A percentile compares a stretch with the other conserved stretches of the same genome.
Conservation (phyloP, 2,797 vertebrate species). For the Anniella stebbinsi region DNA sequence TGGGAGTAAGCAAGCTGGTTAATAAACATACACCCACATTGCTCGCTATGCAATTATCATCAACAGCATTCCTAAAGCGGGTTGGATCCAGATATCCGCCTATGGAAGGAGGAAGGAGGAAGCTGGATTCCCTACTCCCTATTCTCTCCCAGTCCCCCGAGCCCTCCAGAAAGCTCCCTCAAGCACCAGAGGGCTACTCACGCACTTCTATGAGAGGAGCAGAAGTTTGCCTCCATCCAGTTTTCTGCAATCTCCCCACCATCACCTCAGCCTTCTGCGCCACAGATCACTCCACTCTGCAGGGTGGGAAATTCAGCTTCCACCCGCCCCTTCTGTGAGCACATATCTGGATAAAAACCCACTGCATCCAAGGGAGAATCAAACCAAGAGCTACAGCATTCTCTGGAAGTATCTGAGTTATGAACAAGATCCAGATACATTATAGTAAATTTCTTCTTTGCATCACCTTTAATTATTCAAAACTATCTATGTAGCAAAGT, state of each 20-base stretch:
- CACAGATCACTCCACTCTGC: too few relatives aligned
- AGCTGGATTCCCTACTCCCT: not conserved
- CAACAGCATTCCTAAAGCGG: not conserved
- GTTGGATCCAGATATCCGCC: not conserved
- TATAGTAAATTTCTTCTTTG: not conserved
- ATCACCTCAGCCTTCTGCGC: too few relatives aligned
- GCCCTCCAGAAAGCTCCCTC: too few relatives aligned
- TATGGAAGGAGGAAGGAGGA: not conserved
- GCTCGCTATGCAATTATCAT: not conserved
- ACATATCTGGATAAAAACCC: not conserved
- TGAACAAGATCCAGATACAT: not conserved
- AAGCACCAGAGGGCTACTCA: too few relatives aligned
- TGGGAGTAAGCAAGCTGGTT: not conserved
- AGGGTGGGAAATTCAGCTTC: too few relatives aligned
- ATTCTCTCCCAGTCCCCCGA: not conserved
- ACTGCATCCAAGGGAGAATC: not conserved
- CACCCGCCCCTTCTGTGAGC: not conserved
- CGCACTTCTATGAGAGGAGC: too few relatives aligned
- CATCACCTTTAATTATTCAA: not conserved
- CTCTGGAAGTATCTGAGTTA: not conserved
- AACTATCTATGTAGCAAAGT: not conserved
- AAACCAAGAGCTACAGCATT: not conserved
- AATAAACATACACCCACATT: not conserved
- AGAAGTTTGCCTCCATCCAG: not conserved
- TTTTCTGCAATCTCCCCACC: not conserved